Conservation (phyloP, 2,888 invertebrate species). For the Vanessa cardui region DNA sequence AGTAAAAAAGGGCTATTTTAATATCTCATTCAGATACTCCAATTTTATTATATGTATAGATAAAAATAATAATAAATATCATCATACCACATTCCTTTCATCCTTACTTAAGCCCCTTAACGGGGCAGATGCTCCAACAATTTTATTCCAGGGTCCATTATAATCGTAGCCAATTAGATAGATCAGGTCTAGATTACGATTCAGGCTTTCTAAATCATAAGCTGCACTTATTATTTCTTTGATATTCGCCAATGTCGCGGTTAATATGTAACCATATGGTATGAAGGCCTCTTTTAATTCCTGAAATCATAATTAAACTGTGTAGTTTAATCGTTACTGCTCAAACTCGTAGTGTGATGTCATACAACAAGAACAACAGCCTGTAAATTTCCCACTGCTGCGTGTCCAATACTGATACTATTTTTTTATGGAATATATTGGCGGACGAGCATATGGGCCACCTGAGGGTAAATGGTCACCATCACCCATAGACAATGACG, state of each 20-base stretch:
- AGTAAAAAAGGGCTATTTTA: too few relatives aligned
- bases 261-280: conserved; percentile 85
- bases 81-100: conserved; percentile 8
- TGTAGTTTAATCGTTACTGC: too few relatives aligned
- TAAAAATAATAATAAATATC: too few relatives aligned
- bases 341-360: background rate
- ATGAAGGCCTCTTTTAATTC: conserved; percentile 88
- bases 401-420: too few relatives aligned
- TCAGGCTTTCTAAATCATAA: conserved; percentile 88
- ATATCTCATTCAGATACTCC: too few relatives aligned
- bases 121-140: conserved; percentile 90
- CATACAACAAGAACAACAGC: too few relatives aligned
- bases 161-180: conserved; percentile 95
- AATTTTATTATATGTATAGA: too few relatives aligned
- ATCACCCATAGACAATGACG: too few relatives aligned
- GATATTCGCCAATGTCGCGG: conserved; percentile 91
- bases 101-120: conserved; percentile 72
- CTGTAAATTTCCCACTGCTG: too few relatives aligned
- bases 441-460: too few relatives aligned
- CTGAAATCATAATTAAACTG: conserved; percentile 54
- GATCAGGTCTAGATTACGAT: conserved; percentile 85
- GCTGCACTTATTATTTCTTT: conserved; percentile 87
- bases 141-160: conserved; percentile 90
- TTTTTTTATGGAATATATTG: too few relatives aligned
- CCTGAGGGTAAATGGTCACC: too few relatives aligned